Conservation (phyloP, 2,113 vertebrate genomes). For the Microtus pennsylvanicus region DNA sequence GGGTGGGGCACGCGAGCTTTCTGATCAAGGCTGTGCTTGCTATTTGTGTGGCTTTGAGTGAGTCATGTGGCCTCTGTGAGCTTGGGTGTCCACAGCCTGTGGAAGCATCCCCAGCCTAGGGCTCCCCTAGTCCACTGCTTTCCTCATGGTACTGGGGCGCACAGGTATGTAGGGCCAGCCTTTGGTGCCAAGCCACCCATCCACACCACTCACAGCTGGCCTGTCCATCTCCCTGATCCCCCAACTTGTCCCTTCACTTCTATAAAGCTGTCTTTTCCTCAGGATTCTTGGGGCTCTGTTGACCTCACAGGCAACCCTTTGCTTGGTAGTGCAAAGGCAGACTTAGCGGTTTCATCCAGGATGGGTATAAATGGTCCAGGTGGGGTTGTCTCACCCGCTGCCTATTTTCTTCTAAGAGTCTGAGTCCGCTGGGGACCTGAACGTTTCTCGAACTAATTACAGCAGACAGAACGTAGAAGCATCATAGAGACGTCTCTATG, state of each 20-base stretch:
- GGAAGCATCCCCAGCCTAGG: not conserved
- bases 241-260: not conserved
- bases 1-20: not conserved
- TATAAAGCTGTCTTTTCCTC: not conserved
- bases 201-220: not conserved
- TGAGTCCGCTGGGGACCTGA: not conserved
- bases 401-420: not conserved
- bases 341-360: not conserved
- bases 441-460: not conserved
- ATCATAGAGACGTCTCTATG: not conserved
- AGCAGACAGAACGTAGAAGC: not conserved
- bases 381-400: not conserved
- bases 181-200: not conserved
- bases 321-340: not conserved
- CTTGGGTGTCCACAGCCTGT: not conserved
- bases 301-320: not conserved
- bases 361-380: not conserved
- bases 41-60: not conserved
- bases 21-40: not conserved
- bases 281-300: not conserved
- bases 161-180: not conserved
- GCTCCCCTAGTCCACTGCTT: not conserved
- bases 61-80: not conserved
- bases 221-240: not conserved
- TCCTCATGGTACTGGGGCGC: fast-evolving